Base-by-base conservation (phyloP, 1,140 invertebrate genomes). In the Muscidifurax raptorellus region DNA sequence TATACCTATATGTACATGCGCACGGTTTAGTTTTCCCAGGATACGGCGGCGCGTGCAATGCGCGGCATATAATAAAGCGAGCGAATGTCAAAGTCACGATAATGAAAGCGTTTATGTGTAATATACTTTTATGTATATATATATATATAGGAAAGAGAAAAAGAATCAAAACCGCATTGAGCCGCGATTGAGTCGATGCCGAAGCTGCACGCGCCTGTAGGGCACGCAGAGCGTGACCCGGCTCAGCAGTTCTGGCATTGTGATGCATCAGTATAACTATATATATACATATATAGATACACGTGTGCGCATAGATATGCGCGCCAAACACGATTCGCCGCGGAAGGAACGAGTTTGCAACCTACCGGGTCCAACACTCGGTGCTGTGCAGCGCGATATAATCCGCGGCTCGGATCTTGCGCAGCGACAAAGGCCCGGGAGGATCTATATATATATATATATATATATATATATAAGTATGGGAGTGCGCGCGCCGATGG, bases 401-500 rank as follows among this genome's bases (percentile, higher is more conserved):
- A 89, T 89, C 88, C 89, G 85, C 77, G 86, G 80, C 85, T 87
- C 85, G 86, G 86, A 87, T 89, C 88, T 86, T 25, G 78, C 44
- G 76, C 83, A 84, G 84, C 85, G 82, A 86, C 86, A 88, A 87
- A 87, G 86, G 78, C 67, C 44, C 32, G 2, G 7, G 66, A 18
- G 71, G 28, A 69, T 44, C 52, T 28, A 32, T 3, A 30, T 28
- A 28, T 22, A 22, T 5, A 32, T 52, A 52, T 52, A 52, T 18
- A 52, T 18, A 18, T 59, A n/a, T 59, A 59, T 22, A 22, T 59
- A 18, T 59, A n/a, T n/a, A 59, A 22, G 18, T 47, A 13, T 18
- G 76, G 27, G 25, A 78, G 47, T 52, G 22, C 76, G 40, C 75
- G 40, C 12, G 22, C 4, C 76, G 76, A 78, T 47, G 40, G 44